Evolutionary conservation across 2,888 invertebrate species (phyloP).

Genomic region (Yponomeuta plumbellus): DNA sequence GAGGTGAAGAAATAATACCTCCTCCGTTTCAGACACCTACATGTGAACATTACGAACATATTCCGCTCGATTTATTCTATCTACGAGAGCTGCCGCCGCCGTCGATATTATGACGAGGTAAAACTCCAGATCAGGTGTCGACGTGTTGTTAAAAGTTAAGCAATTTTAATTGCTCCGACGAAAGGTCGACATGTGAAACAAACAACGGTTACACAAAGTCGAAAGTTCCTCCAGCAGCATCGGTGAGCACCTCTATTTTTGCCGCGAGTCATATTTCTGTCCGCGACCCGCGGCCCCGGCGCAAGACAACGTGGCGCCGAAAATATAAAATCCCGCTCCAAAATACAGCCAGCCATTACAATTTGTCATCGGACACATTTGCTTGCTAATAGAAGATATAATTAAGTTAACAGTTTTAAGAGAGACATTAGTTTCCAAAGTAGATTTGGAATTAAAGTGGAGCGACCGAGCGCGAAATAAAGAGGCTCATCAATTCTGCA

Average conservation of each 20-base stretch:
- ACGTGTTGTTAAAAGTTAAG: background rate
- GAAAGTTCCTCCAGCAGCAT: background rate
- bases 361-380: background rate
- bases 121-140: background rate
- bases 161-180: constrained; percentile 10
- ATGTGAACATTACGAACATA: background rate
- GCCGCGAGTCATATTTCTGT: constrained; percentile 11
- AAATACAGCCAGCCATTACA: background rate
- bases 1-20: background rate
- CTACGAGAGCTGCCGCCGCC: background rate
- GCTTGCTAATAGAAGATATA: background rate
- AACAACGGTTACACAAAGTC: constrained; percentile 15
- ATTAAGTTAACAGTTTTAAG: constrained; percentile 5
- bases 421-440: background rate
- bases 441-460: background rate
- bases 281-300: constrained; percentile 7
- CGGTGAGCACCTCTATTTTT: constrained; percentile 5
- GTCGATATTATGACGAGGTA: background rate
- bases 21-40: background rate
- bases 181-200: constrained; percentile 14
- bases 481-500: background rate
- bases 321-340: constrained; percentile 9
- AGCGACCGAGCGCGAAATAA: background rate
- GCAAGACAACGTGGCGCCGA: constrained; percentile 14
- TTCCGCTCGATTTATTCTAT: background rate